Conservation (phyloP, 1,140 invertebrate genomes). For the Drosophila sp. region DNA sequence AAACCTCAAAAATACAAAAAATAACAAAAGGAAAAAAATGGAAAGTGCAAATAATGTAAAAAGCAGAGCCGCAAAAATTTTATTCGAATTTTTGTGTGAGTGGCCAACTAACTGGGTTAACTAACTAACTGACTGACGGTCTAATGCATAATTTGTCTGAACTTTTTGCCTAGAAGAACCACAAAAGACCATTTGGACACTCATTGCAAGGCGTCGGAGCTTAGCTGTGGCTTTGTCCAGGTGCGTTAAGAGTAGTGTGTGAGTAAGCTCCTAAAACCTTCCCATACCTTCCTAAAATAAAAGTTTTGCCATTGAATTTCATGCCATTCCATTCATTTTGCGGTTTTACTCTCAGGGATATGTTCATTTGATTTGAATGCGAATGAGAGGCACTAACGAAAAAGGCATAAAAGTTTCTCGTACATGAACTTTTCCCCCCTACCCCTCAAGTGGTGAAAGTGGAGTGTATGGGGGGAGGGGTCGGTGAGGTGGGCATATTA, state of each 20-base stretch:
- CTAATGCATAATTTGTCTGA: constrained; percentile 80
- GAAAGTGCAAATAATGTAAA: background rate
- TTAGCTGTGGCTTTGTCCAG: constrained; percentile 52
- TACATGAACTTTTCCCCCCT: constrained; percentile 61
- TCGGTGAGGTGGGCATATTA: constrained; percentile 38
- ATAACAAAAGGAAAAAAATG: background rate
- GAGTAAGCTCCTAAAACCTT: background rate
- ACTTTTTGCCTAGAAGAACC: constrained; percentile 45
- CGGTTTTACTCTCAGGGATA: constrained; percentile 59
- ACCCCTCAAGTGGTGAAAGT: background rate
- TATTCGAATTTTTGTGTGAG: constrained; percentile 15
- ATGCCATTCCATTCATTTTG: constrained; percentile 70
- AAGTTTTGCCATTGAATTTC: constrained; percentile 69
- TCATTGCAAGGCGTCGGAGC: constrained; percentile 47
- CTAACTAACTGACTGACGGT: constrained; percentile 70
- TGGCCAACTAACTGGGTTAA: constrained; percentile 39
- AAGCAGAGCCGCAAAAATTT: background rate
- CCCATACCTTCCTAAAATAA: background rate
- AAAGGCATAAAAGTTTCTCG: constrained; percentile 75
- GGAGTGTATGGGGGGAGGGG: background rate
- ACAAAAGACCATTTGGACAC: constrained; percentile 15
- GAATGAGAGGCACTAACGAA: constrained; percentile 51
- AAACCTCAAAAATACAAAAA: constrained; percentile 51
- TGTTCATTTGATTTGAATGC: constrained; percentile 80
- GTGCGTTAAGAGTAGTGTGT: constrained; percentile 46